phyloP scores from a whole-genome alignment of 2,888 invertebrate species.

The Phalangium opilio region DNA sequence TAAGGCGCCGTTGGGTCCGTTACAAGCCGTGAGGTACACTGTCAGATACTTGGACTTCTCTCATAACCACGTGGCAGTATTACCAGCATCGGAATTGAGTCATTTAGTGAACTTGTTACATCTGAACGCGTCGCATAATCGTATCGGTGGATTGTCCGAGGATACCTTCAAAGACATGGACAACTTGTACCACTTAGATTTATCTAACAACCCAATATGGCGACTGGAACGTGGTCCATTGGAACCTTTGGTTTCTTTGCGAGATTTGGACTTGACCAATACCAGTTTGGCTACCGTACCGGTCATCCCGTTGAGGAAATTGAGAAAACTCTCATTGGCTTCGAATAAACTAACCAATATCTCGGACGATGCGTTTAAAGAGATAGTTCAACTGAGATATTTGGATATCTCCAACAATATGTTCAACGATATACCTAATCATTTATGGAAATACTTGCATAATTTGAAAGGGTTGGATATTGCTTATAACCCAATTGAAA shows the following conservation, averaged over 20 bases:
- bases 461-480: slow-evolving; percentile 59
- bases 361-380: slow-evolving; percentile 40
- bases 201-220: slow-evolving; percentile 63
- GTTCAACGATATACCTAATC: slow-evolving; percentile 53
- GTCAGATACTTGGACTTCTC: slow-evolving; percentile 65
- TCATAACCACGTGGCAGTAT: slow-evolving; percentile 53
- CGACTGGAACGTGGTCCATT: slow-evolving; percentile 63
- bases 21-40: slow-evolving; percentile 42
- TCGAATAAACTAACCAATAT: slow-evolving; percentile 55
- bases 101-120: slow-evolving; percentile 43
- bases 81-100: slow-evolving; percentile 47
- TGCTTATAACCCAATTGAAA: slow-evolving; percentile 61
- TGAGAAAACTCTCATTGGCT: slow-evolving; percentile 63
- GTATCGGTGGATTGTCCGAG: slow-evolving; percentile 24
- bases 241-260: slow-evolving; percentile 54
- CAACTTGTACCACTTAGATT: slow-evolving; percentile 40
- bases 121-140: slow-evolving; percentile 51
- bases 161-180: slow-evolving; percentile 24
- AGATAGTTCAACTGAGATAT: slow-evolving; percentile 40
- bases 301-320: slow-evolving; percentile 46
- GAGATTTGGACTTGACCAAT: slow-evolving; percentile 59
- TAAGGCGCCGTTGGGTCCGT: slow-evolving; percentile 7
- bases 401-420: slow-evolving; percentile 63
- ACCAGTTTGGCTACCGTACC: slow-evolving; percentile 46
- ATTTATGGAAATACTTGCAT: slow-evolving; percentile 53